Percentiles rank a stretch among this genome's conserved stretches.
Conservation (phyloP, 2,888 invertebrate genomes). For the Drosophila ezoana region DNA sequence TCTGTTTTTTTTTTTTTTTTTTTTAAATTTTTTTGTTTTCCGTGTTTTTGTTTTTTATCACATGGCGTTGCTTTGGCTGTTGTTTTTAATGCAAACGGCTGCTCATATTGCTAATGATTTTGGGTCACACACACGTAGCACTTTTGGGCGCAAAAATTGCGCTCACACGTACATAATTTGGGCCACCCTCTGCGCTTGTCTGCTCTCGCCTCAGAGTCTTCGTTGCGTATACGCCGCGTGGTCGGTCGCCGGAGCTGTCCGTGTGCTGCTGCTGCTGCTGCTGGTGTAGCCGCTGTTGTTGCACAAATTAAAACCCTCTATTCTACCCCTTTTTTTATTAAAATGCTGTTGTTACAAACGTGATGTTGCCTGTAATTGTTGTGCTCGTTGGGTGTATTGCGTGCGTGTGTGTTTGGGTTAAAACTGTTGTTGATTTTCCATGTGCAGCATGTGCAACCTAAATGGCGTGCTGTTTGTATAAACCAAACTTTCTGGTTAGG, state of each 20-base stretch:
- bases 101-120: conserved; percentile 81
- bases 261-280: conserved; percentile 1
- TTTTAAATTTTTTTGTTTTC: not conserved
- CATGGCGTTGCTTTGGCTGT: conserved; percentile 49
- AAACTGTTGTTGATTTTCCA: conserved; percentile 29
- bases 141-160: conserved; percentile 51
- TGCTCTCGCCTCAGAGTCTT: conserved; percentile 5
- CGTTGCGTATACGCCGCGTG: conserved; percentile 56
- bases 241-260: conserved; percentile 15
- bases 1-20: conserved; percentile 12
- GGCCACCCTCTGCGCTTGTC: conserved; percentile 11
- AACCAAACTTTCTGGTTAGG: conserved; percentile 14
- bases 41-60: conserved; percentile 54
- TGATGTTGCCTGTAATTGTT: conserved; percentile 64
- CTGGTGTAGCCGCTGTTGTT: conserved; percentile 24
- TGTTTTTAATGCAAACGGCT: conserved; percentile 77
- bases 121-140: conserved; percentile 77
- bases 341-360: conserved; percentile 67
- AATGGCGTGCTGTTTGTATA: conserved; percentile 14
- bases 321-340: conserved; percentile 58
- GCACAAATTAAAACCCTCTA: conserved; percentile 68
- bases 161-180: conserved; percentile 65
- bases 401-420: conserved; percentile 5
- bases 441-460: conserved; percentile 47
- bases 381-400: conserved; percentile 25